These are phyloP conservation scores for Pseudococcus viburni DNA, from an alignment of 2,888 invertebrate genomes.

Conservation along the genomic window DNA sequence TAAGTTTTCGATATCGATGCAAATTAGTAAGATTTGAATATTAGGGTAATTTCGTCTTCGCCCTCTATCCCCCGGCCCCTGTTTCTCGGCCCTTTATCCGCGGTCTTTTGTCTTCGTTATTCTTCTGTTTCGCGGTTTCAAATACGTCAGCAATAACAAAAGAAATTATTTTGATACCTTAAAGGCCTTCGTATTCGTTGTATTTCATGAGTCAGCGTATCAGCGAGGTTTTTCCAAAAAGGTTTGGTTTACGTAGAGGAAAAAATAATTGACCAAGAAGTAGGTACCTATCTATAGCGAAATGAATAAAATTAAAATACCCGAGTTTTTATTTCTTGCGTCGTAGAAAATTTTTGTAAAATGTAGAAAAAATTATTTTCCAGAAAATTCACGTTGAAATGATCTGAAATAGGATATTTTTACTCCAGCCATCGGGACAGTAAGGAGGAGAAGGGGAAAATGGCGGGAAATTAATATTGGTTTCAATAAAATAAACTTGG, in stretches of 20 bases:
- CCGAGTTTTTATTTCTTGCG: too few species aligned
- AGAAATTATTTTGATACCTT: conserved; percentile 37
- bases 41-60: conserved; percentile 5
- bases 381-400: too few species aligned
- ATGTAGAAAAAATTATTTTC: too few species aligned
- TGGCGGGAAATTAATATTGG: too few species aligned
- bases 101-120: background rate
- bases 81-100: background rate
- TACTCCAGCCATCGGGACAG: too few species aligned
- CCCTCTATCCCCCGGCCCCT: background rate
- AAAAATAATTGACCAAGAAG: background rate
- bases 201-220: conserved; percentile 21
- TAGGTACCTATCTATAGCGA: background rate
- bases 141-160: conserved; percentile 10
- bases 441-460: too few species aligned
- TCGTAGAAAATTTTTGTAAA: too few species aligned
- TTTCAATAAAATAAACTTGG: too few species aligned
- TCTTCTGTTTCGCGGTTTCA: background rate
- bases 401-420: too few species aligned
- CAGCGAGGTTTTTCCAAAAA: background rate
- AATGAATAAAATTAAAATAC: background rate
- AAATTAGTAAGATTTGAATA: conserved; percentile 47
- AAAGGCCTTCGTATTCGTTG: background rate
- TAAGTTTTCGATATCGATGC: conserved; percentile 44
- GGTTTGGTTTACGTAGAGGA: background rate